These are phyloP conservation scores for Brachionus rubens DNA, from an alignment of 1,140 invertebrate genomes.

Conservation along the genomic window DNA sequence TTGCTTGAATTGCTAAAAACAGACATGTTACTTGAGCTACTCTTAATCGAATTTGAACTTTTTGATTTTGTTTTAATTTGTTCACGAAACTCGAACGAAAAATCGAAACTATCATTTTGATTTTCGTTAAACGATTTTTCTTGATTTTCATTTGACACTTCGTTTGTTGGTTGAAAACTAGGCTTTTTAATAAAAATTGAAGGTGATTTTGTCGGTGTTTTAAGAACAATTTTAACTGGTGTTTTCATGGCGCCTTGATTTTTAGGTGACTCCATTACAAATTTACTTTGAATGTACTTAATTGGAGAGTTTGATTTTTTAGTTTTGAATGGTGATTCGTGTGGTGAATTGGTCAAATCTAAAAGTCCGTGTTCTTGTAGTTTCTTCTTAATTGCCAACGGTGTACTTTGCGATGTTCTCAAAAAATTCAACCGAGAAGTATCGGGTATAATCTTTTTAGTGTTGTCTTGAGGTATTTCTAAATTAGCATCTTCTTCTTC, in stretches of 20 bases:
- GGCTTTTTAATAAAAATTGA: conserved; percentile 28
- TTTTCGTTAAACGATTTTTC: neutral
- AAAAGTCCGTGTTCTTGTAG: conserved; percentile 37
- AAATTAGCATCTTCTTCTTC: neutral
- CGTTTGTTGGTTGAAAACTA: neutral
- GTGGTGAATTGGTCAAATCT: conserved; percentile 35
- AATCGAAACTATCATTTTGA: conserved; percentile 39
- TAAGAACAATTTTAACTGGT: conserved; percentile 1
- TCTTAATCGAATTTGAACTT: neutral
- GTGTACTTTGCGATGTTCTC: conserved; percentile 16
- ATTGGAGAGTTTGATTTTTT: neutral
- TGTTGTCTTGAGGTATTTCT: neutral
- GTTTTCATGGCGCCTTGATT: no score
- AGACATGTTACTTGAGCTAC: neutral
- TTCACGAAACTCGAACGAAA: conserved; percentile 31
- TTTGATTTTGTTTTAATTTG: neutral
- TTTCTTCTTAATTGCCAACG: conserved; percentile 21
- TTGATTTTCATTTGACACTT: neutral
- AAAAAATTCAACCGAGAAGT: neutral
- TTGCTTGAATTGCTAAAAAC: neutral
- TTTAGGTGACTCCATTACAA: conserved; percentile 27
- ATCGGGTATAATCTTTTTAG: neutral
- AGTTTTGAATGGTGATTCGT: conserved; percentile 5
- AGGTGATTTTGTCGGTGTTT: conserved; percentile 39
- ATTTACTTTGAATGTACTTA: conserved; percentile 43